phyloP scores from a whole-genome alignment of 2,797 vertebrate species.

The Manis crassicaudata region DNA sequence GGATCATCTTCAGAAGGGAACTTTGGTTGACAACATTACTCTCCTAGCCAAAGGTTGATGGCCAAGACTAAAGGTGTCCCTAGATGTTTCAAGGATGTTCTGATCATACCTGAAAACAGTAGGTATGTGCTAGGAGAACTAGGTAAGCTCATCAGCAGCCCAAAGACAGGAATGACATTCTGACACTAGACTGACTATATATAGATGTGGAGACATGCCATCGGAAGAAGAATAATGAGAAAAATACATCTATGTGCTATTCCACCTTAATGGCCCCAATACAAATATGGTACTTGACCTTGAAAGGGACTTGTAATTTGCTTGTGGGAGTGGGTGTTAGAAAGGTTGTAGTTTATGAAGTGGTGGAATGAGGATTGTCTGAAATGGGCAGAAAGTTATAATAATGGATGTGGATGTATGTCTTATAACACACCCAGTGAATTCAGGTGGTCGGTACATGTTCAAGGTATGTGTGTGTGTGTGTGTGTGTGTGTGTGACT shows the following conservation, averaged over 20 bases:
- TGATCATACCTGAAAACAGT: background rate
- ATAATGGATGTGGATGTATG: rapidly evolving
- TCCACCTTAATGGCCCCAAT: background rate
- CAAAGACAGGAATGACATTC: background rate
- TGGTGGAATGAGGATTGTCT: background rate
- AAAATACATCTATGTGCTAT: background rate
- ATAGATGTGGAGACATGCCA: background rate
- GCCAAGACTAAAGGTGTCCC: background rate
- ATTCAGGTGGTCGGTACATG: too few relatives aligned
- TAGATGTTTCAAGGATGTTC: background rate
- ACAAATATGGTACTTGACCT: background rate
- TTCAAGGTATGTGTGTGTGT: background rate
- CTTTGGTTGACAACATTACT: slow-evolving; percentile 54
- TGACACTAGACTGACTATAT: background rate
- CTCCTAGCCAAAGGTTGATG: slow-evolving; percentile 42
- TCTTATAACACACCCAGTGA: background rate
- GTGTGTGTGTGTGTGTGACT: rapidly evolving
- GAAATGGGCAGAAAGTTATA: background rate
- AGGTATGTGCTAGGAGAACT: background rate
- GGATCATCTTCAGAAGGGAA: slow-evolving; percentile 40
- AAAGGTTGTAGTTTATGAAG: background rate
- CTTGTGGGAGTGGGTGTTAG: background rate
- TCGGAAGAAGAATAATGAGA: background rate
- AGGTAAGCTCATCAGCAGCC: background rate
- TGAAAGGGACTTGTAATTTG: background rate